Base-by-base conservation (phyloP, 92 coral and sea anemone species). In the Bergia puertoricense region DNA sequence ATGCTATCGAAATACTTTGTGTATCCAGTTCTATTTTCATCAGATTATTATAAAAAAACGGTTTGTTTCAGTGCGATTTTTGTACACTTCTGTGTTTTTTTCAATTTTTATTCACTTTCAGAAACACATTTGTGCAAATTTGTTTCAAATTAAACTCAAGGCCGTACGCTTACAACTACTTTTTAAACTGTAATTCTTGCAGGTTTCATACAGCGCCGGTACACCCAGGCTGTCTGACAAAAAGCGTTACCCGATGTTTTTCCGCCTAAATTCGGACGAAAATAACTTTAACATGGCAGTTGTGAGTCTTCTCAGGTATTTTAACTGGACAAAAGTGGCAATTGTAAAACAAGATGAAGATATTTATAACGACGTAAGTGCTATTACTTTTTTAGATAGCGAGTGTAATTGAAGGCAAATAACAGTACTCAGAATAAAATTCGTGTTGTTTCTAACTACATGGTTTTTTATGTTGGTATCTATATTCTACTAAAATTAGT, bases 141-240 rank as follows among this genome's bases (percentile, higher is more conserved):
- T 11, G 59, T 54, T 54, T 54, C 59, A 62, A 62, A 62, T 20
- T 62, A 62, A 18, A 18, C 30, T 16, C n/a, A 23, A 3, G 8
- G 1, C 69, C 5, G 7, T 62, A 4, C 22, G 6, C 30, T 62
- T 18, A 62, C 30, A 1, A 30, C 66, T 11, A 57, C 18, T 40
- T 3, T 1, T 20, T 40, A 13, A 3, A 5, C 0, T 74, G 36
- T 88, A 46, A 36, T 88, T 42, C 38, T 22, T 56, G 0, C 88
- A 96, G 98, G 88, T 96, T 67, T 83, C 96, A 22, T 96, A 88
- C 78, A 84, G 94, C 22, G 91, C 96, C 13, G 93, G 93, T 48
- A 77, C 94, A n/a, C 85, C 97, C 39, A 74, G 85, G 14, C 86
- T 96, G 8, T 82, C 94, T 8, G 90, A 94, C 89, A 93, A 91